These are phyloP conservation scores for Tragelaphus scriptus DNA, from an alignment of 2,113 vertebrate species.

Conservation along the genomic window DNA sequence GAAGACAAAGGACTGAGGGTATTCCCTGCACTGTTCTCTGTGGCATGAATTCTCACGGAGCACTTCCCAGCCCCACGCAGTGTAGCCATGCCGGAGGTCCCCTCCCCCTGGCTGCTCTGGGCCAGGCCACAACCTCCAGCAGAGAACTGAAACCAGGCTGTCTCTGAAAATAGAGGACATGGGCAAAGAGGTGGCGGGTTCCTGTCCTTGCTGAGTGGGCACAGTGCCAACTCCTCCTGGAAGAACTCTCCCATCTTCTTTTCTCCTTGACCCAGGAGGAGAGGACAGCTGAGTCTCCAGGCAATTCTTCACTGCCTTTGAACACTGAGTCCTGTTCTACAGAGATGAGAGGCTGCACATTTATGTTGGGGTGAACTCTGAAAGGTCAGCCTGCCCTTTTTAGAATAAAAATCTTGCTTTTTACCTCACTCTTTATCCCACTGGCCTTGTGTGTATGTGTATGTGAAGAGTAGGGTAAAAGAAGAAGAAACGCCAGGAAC, in stretches of 20 bases:
- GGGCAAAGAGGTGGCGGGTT: neutral
- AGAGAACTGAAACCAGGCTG: neutral
- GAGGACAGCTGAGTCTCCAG: neutral
- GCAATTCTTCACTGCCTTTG: neutral
- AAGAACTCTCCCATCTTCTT: neutral
- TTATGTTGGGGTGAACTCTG: neutral
- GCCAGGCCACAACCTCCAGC: neutral
- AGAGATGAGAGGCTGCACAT: neutral
- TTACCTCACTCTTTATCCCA: neutral
- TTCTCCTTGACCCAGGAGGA: neutral
- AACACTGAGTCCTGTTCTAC: neutral
- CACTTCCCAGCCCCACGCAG: neutral
- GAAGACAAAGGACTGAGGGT: neutral
- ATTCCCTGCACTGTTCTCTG: neutral
- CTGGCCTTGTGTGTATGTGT: neutral
- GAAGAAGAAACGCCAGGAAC: neutral
- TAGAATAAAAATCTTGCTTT: neutral
- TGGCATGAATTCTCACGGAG: neutral
- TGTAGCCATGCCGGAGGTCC: rapidly evolving
- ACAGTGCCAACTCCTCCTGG: neutral
- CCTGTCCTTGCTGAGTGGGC: neutral
- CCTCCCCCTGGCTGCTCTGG: neutral
- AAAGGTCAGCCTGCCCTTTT: slow-evolving; percentile 20
- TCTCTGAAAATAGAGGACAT: neutral
- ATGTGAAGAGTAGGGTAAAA: neutral